Evolutionary conservation across 2,113 vertebrate genomes (phyloP).

Genomic region (Nibea coibor): DNA sequence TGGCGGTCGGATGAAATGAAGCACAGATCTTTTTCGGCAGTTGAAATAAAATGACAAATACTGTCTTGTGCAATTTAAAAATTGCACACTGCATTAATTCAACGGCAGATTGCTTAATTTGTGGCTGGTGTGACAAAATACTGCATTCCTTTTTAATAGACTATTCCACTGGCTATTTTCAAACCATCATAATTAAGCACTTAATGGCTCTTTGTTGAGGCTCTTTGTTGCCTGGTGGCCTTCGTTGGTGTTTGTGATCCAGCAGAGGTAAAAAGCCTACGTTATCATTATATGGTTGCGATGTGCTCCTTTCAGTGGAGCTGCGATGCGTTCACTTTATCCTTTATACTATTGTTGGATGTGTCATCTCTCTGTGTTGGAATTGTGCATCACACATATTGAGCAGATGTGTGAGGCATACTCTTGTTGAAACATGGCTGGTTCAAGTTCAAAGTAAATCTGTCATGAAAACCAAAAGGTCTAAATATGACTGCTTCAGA

Average conservation of each 20-base stretch:
- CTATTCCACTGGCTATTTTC: background rate
- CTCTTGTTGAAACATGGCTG: background rate
- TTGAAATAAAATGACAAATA: background rate
- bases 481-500: slow-evolving; percentile 49
- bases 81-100: background rate
- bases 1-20: background rate
- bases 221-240: slow-evolving; percentile 15
- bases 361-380: background rate
- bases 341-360: background rate
- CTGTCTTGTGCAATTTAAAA: background rate
- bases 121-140: background rate
- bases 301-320: background rate
- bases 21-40: background rate
- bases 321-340: background rate
- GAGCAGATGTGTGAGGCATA: background rate
- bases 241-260: background rate
- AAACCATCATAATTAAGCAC: background rate
- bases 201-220: slow-evolving; percentile 1
- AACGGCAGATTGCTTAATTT: background rate
- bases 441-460: slow-evolving; percentile 27
- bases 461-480: slow-evolving; percentile 16
- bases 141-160: background rate
- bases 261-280: background rate
- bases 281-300: background rate
- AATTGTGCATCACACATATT: background rate